Conservation (phyloP, 2,888 invertebrate genomes). For the Lepidonotus clava region DNA sequence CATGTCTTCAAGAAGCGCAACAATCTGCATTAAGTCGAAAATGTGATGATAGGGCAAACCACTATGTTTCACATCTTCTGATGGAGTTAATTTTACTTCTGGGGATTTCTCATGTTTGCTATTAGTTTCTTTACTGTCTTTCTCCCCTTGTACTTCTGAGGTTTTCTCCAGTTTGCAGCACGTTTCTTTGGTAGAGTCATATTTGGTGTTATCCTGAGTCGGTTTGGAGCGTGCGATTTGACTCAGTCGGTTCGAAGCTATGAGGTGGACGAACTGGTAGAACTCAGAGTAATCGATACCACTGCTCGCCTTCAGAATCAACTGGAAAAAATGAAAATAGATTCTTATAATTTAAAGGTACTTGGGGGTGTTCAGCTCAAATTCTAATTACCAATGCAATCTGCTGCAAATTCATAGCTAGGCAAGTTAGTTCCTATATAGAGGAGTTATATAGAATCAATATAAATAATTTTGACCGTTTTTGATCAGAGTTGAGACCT, state of each 20-base stretch:
- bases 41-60: conserved; percentile 27
- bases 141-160: background rate
- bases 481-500: too few species aligned
- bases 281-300: conserved; percentile 76
- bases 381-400: too few species aligned
- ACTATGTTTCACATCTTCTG: too few species aligned
- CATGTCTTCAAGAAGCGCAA: background rate
- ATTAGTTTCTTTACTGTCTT: background rate
- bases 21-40: conserved; percentile 55
- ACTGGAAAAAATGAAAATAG: conserved; percentile 67
- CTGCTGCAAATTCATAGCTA: too few species aligned
- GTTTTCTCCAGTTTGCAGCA: too few species aligned
- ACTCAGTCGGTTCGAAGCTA: conserved; percentile 66
- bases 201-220: background rate
- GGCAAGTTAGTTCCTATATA: too few species aligned
- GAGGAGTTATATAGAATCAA: too few species aligned
- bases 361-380: too few species aligned
- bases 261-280: conserved; percentile 69
- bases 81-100: background rate
- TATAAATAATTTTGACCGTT: too few species aligned
- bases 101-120: background rate
- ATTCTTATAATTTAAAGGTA: too few species aligned
- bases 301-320: conserved; percentile 75
- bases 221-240: too few species aligned
- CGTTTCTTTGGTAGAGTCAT: too few species aligned